Conservation (phyloP, 2,797 vertebrate genomes). For the Furcifer pardalis region DNA sequence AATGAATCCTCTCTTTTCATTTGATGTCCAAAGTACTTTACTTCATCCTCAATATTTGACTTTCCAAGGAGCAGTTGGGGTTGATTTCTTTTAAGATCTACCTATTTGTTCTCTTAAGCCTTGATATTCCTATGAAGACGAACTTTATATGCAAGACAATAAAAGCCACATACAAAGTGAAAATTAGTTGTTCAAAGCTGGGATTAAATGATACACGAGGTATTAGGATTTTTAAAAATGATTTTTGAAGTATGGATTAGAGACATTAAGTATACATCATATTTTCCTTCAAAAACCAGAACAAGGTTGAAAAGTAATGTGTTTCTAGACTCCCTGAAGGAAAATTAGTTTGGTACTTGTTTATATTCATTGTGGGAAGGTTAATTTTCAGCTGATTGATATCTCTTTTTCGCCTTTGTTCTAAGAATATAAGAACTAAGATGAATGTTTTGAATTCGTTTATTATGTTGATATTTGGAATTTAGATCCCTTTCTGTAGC, state of each 20-base stretch:
- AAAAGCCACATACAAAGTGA: background rate
- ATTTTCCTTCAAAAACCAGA: background rate
- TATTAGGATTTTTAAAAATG: background rate
- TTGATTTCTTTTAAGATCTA: no score
- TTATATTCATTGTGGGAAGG: no score
- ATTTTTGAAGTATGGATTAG: background rate
- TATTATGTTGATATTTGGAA: background rate
- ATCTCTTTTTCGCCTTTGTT: background rate
- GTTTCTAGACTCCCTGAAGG: background rate
- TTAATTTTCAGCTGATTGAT: background rate
- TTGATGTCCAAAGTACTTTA: no score
- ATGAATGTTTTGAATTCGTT: background rate
- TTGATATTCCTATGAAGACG: background rate
- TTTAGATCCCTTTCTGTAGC: background rate
- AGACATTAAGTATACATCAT: background rate
- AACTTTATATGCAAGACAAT: background rate
- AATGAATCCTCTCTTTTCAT: no score
- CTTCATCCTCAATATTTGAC: no score
- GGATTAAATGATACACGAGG: background rate
- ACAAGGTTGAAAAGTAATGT: background rate
- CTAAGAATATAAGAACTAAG: background rate
- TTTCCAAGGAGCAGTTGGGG: no score
- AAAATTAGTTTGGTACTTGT: background rate
- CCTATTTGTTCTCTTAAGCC: no score
- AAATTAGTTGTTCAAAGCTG: background rate